Conservation (phyloP, 2,888 invertebrate species). For the Caenorhabditis macrosperma region DNA sequence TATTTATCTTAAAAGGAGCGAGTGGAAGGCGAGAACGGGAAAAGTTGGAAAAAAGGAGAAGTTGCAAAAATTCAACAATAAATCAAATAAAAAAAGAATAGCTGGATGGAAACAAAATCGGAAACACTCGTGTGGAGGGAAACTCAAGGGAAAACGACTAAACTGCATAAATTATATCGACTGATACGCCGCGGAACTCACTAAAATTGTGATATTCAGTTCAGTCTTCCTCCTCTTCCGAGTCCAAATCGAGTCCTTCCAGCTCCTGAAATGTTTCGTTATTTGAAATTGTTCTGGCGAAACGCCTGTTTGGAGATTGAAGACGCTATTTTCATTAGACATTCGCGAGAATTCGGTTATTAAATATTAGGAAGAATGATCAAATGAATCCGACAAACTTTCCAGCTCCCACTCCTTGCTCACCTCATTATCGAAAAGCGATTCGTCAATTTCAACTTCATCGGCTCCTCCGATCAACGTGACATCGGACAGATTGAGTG, state of each 20-base stretch:
- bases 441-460: conserved; percentile 93
- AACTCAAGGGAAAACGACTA: conserved; percentile 28
- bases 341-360: too few relatives aligned
- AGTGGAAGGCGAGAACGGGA: not conserved
- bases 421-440: conserved; percentile 85
- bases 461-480: conserved; percentile 81
- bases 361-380: too few relatives aligned
- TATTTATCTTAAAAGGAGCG: not conserved
- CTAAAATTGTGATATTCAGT: not conserved
- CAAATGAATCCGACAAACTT: too few relatives aligned
- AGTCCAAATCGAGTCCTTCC: conserved; percentile 69
- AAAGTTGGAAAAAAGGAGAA: too few relatives aligned
- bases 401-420: too few relatives aligned
- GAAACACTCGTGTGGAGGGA: too few relatives aligned
- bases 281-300: too few relatives aligned
- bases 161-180: conserved; percentile 15
- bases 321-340: too few relatives aligned
- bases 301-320: too few relatives aligned
- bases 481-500: conserved; percentile 92
- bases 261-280: conserved; percentile 69
- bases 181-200: not conserved
- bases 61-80: conserved; percentile 12
- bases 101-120: conserved; percentile 11
- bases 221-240: conserved; percentile 52
- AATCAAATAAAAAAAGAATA: conserved; percentile 4